Conservation (phyloP, 2,113 vertebrate species). For the Hassar affinis region DNA sequence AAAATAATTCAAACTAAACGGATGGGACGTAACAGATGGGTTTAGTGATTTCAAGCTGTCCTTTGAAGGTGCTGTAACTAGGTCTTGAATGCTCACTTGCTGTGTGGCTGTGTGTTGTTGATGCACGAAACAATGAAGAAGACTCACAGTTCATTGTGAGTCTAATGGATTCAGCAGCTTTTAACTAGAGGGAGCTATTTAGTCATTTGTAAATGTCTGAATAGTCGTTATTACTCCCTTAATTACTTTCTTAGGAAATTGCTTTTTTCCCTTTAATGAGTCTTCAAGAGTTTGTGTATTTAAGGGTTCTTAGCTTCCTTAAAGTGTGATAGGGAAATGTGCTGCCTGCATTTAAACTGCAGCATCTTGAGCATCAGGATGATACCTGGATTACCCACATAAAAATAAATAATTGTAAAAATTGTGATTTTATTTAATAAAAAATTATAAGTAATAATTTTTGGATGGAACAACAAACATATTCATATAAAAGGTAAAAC, state of each 20-base stretch:
- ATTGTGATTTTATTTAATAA: too few species aligned
- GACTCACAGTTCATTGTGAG: background rate
- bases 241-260: background rate
- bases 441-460: background rate
- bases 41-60: background rate
- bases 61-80: background rate
- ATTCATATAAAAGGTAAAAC: background rate
- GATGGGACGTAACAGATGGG: background rate
- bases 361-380: background rate
- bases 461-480: background rate
- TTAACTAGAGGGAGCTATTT: background rate
- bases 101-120: background rate
- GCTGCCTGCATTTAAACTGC: background rate
- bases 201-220: background rate
- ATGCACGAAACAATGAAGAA: background rate
- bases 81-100: background rate
- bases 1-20: background rate
- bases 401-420: background rate
- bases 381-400: background rate
- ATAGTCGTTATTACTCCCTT: background rate
- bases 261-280: background rate
- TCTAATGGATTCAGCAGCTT: background rate
- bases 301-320: background rate
- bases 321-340: background rate
- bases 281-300: background rate